Percentiles rank a stretch among this genome's conserved stretches.
Conservation (phyloP, 2,113 vertebrate species). For the Leptodactylus fuscus region DNA sequence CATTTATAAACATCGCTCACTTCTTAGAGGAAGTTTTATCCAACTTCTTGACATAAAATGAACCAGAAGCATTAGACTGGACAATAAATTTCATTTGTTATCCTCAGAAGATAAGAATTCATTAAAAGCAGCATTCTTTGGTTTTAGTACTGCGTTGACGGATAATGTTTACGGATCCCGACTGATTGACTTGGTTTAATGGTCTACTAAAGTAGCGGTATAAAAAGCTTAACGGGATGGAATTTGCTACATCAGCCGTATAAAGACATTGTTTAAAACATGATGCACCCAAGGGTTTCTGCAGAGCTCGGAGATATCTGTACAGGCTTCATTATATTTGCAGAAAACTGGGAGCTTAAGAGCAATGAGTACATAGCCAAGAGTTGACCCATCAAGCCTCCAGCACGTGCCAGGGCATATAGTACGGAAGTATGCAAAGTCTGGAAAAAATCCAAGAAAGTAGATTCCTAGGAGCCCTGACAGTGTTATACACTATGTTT, state of each 20-base stretch:
- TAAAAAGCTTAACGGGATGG: slow-evolving; percentile 6
- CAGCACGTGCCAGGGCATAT: no score
- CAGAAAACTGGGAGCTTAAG: background rate
- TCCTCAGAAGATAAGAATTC: slow-evolving; percentile 63
- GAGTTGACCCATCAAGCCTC: no score
- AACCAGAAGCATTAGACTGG: slow-evolving; percentile 66
- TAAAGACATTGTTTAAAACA: background rate
- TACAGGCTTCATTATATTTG: background rate
- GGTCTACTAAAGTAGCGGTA: slow-evolving; percentile 4
- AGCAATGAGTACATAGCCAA: no score
- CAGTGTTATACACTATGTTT: no score
- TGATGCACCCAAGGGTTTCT: background rate
- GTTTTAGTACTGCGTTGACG: background rate
- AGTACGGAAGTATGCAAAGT: no score
- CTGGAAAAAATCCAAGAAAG: no score
- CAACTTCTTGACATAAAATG: slow-evolving; percentile 61
- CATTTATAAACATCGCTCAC: slow-evolving; percentile 20
- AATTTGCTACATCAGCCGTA: slow-evolving; percentile 23
- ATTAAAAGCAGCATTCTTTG: slow-evolving; percentile 2
- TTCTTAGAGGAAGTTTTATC: slow-evolving; percentile 25
- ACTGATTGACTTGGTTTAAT: slow-evolving; percentile 41
- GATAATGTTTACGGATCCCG: slow-evolving; percentile 31
- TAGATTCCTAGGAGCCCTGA: no score
- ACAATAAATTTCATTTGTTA: slow-evolving; percentile 65
- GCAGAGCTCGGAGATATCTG: background rate